Evolutionary conservation across 2,113 vertebrate species (phyloP).

Genomic region (Alosa alosa): DNA sequence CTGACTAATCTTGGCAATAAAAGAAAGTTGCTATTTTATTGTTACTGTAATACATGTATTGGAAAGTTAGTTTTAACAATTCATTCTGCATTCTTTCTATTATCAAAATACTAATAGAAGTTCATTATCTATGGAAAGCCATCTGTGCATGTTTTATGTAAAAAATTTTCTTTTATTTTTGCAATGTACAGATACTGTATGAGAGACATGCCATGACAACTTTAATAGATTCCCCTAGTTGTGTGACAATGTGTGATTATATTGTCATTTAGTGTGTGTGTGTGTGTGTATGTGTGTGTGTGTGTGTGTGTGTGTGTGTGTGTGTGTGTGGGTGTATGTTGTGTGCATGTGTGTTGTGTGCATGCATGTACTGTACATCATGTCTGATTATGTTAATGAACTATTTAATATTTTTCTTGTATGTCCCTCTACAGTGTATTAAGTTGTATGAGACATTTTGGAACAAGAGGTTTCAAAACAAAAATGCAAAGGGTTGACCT

Average conservation of each 20-base stretch:
- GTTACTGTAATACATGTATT: no score
- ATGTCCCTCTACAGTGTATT: neutral
- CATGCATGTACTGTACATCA: neutral
- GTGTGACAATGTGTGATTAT: no score
- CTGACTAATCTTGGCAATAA: neutral
- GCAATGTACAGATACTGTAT: no score
- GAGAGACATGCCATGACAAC: no score
- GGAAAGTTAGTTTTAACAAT: neutral
- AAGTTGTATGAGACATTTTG: neutral
- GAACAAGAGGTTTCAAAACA: neutral
- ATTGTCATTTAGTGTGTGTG: no score
- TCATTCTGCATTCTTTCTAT: neutral
- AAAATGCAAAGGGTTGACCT: neutral
- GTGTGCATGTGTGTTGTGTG: neutral
- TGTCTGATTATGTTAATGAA: neutral
- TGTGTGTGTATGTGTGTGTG: no score
- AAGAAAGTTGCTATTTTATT: neutral
- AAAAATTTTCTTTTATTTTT: neutral
- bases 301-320: no score
- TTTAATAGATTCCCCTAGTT: no score
- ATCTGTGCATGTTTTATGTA: neutral
- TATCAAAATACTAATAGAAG: neutral
- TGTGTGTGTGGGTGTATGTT: no score
- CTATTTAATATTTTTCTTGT: neutral
- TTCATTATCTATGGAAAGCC: neutral